Evolutionary conservation across 2,888 invertebrate genomes (phyloP).

Genomic region (Heteromyza rotundicornis): DNA sequence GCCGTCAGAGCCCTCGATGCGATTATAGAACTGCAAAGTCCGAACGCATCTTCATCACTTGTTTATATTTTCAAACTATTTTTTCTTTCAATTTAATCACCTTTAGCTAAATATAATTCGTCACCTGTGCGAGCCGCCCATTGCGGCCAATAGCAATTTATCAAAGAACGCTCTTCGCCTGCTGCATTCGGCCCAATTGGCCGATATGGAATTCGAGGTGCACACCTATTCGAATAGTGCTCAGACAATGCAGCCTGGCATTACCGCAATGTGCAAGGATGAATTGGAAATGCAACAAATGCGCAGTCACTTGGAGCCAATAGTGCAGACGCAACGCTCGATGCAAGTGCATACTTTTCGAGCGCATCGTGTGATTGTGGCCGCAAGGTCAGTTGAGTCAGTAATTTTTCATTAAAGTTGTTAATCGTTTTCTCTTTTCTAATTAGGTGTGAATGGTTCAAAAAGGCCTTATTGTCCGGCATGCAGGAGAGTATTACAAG

Average conservation of each 20-base stretch:
- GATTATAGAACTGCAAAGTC: too few relatives aligned
- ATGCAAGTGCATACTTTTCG: constrained; percentile 61
- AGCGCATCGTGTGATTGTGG: constrained; percentile 72
- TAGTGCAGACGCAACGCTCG: constrained; percentile 19
- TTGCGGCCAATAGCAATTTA: constrained; percentile 66
- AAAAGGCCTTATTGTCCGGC: constrained; percentile 71
- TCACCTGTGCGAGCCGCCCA: constrained; percentile 69
- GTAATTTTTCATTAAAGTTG: too few relatives aligned
- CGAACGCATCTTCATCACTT: too few relatives aligned
- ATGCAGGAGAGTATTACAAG: constrained; percentile 75
- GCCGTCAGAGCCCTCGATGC: too few relatives aligned
- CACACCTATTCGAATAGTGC: constrained; percentile 35
- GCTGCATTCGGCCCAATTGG: constrained; percentile 65
- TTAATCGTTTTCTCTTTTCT: too few relatives aligned
- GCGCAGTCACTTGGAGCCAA: constrained; percentile 16
- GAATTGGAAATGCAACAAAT: background rate
- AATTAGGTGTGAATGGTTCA: constrained; percentile 73
- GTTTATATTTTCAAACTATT: background rate
- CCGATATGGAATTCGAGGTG: constrained; percentile 74
- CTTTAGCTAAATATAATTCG: constrained; percentile 64
- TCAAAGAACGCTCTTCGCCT: constrained; percentile 68
- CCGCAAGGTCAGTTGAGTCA: constrained; percentile 58
- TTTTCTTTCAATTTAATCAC: background rate
- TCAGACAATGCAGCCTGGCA: constrained; percentile 9
- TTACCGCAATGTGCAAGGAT: constrained; percentile 3